Percentiles rank a stretch among this genome's conserved stretches.
Conservation (phyloP, 2,888 invertebrate species). For the Tetragnatha montana region DNA sequence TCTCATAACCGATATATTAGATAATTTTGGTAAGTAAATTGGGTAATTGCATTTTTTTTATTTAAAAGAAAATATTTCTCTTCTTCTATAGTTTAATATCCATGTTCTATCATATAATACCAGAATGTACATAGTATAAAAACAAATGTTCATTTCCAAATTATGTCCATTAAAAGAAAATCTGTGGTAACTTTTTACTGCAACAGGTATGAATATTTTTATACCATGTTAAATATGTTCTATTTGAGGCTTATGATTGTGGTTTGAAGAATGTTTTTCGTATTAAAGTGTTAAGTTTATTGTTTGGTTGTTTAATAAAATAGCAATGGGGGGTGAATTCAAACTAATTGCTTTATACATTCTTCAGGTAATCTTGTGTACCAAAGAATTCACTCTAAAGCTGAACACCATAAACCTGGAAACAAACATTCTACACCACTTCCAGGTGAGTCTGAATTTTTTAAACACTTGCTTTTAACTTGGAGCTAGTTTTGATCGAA, state of each 20-base stretch:
- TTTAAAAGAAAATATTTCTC: no score
- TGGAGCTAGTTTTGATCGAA: no score
- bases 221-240: background rate
- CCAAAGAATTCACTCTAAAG: slow-evolving; percentile 87
- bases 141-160: no score
- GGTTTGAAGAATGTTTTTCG: no score
- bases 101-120: no score
- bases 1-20: slow-evolving; percentile 94
- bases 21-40: slow-evolving; percentile 83
- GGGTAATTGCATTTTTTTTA: background rate
- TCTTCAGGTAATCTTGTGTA: slow-evolving; percentile 86
- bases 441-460: slow-evolving; percentile 74
- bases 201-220: background rate
- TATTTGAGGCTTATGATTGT: background rate
- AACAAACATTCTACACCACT: slow-evolving; percentile 75
- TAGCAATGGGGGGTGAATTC: no score
- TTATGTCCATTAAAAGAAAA: background rate
- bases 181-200: background rate
- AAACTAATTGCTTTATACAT: no score
- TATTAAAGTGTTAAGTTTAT: no score
- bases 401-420: slow-evolving; percentile 80
- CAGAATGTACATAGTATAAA: no score
- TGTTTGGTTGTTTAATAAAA: no score
- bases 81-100: no score
- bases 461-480: background rate